Evolutionary conservation across 2,113 vertebrate genomes (phyloP).

Genomic region (Caranx melampygus): DNA sequence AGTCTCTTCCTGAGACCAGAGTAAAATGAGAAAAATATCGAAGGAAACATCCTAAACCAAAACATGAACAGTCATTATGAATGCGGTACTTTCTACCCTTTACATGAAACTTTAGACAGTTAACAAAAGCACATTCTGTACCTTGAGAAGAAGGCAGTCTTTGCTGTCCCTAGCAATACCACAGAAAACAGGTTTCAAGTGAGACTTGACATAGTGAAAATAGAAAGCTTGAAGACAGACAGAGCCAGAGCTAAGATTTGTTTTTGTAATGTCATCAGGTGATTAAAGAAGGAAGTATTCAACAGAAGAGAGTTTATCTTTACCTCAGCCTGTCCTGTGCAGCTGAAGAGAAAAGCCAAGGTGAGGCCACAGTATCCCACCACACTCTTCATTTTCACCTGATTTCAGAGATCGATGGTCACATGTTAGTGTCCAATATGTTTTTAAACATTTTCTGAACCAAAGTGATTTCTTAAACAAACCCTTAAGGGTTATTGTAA

Average conservation of each 20-base stretch:
- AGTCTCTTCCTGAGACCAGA: too few species aligned
- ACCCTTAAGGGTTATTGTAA: too few species aligned
- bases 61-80: too few species aligned
- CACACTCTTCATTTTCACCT: constrained; percentile 54
- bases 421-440: not conserved
- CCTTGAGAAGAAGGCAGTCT: constrained; percentile 43
- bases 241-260: not conserved
- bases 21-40: too few species aligned
- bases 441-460: not conserved
- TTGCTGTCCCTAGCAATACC: not conserved
- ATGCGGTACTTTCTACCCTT: too few species aligned
- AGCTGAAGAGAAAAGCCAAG: constrained; percentile 32
- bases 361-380: constrained; percentile 7
- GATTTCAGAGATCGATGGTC: not conserved
- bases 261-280: too few species aligned
- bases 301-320: not conserved
- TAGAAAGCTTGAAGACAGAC: not conserved
- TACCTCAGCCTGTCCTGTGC: constrained; percentile 44
- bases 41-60: too few species aligned
- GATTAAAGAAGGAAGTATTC: not conserved
- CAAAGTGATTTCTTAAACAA: not conserved
- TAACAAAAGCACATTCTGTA: constrained; percentile 7
- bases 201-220: not conserved
- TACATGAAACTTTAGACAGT: not conserved
- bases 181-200: constrained; percentile 10